Conservation (phyloP, 2,113 vertebrate genomes). For the Ellobius talpinus region DNA sequence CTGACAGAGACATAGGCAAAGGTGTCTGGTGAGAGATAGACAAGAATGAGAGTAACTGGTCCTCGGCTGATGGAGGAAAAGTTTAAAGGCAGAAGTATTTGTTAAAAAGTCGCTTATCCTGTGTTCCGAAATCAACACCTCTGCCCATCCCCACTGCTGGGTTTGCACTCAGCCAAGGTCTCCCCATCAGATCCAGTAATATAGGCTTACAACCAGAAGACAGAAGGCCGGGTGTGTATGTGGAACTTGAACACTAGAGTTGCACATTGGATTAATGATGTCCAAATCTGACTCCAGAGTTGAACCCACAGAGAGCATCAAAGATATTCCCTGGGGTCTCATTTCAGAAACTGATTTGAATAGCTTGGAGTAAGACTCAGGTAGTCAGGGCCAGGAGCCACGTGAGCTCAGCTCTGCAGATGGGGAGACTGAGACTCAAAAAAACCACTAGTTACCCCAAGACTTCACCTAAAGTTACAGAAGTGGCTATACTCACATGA, state of each 20-base stretch:
- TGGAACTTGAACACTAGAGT: rapidly evolving
- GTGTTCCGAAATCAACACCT: rapidly evolving
- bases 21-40: no score
- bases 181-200: neutral
- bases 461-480: neutral
- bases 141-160: neutral
- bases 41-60: rapidly evolving
- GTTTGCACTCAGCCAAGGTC: neutral
- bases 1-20: rapidly evolving
- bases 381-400: neutral
- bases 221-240: neutral
- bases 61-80: neutral
- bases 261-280: neutral
- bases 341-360: rapidly evolving
- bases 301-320: neutral
- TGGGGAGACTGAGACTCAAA: neutral
- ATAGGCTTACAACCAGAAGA: neutral
- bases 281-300: neutral
- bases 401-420: neutral
- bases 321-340: neutral
- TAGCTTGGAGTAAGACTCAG: neutral
- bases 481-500: no score
- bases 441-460: neutral
- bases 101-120: neutral
- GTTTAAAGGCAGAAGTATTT: neutral